These are phyloP conservation scores for Tenebrio molitor DNA, from an alignment of 1,140 invertebrate species.

Conservation along the genomic window DNA sequence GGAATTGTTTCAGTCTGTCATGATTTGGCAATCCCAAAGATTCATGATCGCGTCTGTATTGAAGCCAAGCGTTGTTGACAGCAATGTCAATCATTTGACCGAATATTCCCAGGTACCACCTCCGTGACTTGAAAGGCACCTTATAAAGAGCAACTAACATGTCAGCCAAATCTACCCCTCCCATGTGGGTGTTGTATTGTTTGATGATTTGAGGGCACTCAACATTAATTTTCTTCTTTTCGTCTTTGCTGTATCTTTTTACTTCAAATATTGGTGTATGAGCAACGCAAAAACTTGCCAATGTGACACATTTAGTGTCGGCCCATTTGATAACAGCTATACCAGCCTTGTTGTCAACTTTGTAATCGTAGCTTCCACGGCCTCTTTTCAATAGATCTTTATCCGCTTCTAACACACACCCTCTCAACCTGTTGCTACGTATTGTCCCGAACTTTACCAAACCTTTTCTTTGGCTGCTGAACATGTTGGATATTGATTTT, in stretches of 20 bases:
- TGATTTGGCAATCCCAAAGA: neutral
- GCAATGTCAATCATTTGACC: constrained; percentile 57
- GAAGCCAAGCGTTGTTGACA: constrained; percentile 56
- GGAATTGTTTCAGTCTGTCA: constrained; percentile 39
- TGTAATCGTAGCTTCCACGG: constrained; percentile 48
- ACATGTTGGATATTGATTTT: too few relatives aligned
- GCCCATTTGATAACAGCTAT: constrained; percentile 54
- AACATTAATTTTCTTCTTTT: constrained; percentile 61
- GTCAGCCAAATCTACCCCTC: constrained; percentile 45
- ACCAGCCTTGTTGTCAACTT: constrained; percentile 38
- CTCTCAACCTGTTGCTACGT: too few relatives aligned
- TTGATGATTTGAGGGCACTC: constrained; percentile 64
- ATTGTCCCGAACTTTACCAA: too few relatives aligned
- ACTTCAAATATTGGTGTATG: constrained; percentile 59
- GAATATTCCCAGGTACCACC: constrained; percentile 58
- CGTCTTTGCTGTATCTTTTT: constrained; percentile 59
- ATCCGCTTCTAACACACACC: neutral
- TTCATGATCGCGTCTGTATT: constrained; percentile 45
- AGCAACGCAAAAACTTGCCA: constrained; percentile 57
- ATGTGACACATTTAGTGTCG: constrained; percentile 49
- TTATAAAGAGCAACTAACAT: constrained; percentile 54
- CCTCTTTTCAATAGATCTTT: constrained; percentile 28
- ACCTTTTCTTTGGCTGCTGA: too few relatives aligned
- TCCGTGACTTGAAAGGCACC: constrained; percentile 52
- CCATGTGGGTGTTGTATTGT: constrained; percentile 53